Evolutionary conservation across 2,797 vertebrate species (phyloP).

Genomic region (Darevskia nairensis): DNA sequence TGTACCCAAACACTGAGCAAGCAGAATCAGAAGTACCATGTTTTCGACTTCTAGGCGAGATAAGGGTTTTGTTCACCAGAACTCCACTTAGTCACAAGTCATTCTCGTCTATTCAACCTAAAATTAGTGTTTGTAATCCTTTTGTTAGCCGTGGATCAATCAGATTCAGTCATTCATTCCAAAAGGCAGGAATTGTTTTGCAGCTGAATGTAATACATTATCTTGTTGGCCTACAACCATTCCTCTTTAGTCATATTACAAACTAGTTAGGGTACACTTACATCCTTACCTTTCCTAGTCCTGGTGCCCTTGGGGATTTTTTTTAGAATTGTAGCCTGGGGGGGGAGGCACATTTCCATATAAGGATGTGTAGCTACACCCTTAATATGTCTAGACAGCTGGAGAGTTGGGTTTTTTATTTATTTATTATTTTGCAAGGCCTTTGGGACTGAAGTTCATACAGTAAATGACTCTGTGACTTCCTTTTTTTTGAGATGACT

Average conservation of each 20-base stretch:
- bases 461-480: conserved; percentile 45
- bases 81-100: neutral
- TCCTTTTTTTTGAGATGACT: conserved; percentile 53
- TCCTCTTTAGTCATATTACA: neutral
- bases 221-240: neutral
- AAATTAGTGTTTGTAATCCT: neutral
- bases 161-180: rapidly evolving
- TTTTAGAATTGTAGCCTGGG: neutral
- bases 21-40: neutral
- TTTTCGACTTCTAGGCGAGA: neutral
- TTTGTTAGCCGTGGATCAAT: neutral
- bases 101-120: neutral
- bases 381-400: conserved; percentile 59
- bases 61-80: neutral
- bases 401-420: neutral
- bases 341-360: conserved; percentile 21
- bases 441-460: conserved; percentile 36
- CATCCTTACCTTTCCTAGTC: neutral
- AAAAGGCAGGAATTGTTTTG: neutral
- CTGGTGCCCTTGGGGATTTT: neutral
- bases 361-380: conserved; percentile 30
- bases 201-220: rapidly evolving
- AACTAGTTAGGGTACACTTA: neutral
- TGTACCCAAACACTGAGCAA: neutral
- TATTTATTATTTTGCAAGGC: neutral